Evolutionary conservation across 2,888 invertebrate genomes (phyloP).

Genomic region (Synergus umbraculus): DNA sequence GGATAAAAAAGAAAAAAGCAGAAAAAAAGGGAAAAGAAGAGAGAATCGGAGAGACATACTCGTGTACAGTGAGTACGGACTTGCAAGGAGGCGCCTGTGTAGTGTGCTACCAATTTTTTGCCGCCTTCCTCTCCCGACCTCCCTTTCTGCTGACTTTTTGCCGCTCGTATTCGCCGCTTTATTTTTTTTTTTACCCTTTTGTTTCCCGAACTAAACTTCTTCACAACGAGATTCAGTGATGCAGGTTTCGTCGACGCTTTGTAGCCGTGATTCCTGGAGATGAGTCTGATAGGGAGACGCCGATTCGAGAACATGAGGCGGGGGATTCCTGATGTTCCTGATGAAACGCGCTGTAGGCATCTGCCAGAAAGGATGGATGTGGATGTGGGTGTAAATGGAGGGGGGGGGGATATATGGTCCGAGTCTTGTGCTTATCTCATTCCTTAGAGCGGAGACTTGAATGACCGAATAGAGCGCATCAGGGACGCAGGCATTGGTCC

Average conservation of each 20-base stretch:
- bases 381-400: constrained; percentile 48
- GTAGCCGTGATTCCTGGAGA: constrained; percentile 26
- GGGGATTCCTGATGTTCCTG: constrained; percentile 59
- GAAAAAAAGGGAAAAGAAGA: constrained; percentile 24
- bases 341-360: constrained; percentile 61
- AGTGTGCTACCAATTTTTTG: constrained; percentile 44
- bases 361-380: constrained; percentile 39
- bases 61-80: constrained; percentile 37
- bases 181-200: constrained; percentile 9
- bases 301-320: constrained; percentile 31
- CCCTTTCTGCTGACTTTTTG: constrained; percentile 1
- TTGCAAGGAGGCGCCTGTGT: constrained; percentile 33
- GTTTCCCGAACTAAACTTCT: constrained; percentile 19
- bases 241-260: constrained; percentile 12
- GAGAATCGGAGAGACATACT: constrained; percentile 42
- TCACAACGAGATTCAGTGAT: neutral
- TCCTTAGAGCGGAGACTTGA: constrained; percentile 66
- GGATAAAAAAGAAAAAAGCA: constrained; percentile 11
- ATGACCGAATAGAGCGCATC: constrained; percentile 63
- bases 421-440: constrained; percentile 54
- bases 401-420: neutral
- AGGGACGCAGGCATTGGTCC: constrained; percentile 57
- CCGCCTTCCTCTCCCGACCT: constrained; percentile 20
- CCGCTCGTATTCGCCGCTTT: neutral
- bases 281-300: constrained; percentile 14